phyloP scores from a whole-genome alignment of 2,888 invertebrate genomes.

The Apodemia duryi region DNA sequence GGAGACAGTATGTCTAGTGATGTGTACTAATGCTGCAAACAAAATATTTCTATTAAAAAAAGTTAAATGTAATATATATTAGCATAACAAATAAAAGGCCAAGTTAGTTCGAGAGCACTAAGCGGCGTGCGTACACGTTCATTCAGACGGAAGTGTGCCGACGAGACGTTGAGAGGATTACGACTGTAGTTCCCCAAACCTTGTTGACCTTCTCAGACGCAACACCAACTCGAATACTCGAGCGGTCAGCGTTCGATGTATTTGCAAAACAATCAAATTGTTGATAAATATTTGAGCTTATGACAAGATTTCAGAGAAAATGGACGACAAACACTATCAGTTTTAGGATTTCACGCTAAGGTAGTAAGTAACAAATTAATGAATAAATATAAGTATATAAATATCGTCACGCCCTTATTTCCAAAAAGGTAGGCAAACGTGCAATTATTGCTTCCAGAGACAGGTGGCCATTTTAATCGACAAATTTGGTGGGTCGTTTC shows the following conservation, averaged over 20 bases:
- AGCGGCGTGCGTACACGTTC: conserved; percentile 28
- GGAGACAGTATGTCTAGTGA: too few relatives aligned
- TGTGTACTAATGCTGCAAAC: too few relatives aligned
- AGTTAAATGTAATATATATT: conserved; percentile 4
- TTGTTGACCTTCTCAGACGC: conserved; percentile 53
- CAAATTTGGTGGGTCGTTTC: too few relatives aligned
- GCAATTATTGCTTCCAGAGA: too few relatives aligned
- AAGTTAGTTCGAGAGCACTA: conserved; percentile 8
- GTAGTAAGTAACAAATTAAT: background rate
- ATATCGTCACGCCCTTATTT: background rate
- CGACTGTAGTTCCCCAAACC: conserved; percentile 25
- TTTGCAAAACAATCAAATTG: conserved; percentile 27
- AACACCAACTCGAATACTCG: conserved; percentile 55
- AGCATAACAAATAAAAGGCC: background rate
- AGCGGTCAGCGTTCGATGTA: conserved; percentile 46
- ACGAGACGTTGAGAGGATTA: conserved; percentile 21
- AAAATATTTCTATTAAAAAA: background rate
- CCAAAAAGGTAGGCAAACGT: too few relatives aligned
- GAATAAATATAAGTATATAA: background rate
- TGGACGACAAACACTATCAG: background rate
- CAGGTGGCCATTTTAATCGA: too few relatives aligned
- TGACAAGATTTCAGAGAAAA: conserved; percentile 5
- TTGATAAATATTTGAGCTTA: conserved; percentile 11
- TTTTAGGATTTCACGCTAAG: background rate
- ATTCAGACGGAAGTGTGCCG: conserved; percentile 24